Conservation (phyloP, 2,888 invertebrate genomes). For the Petrolisthes manimaculis region DNA sequence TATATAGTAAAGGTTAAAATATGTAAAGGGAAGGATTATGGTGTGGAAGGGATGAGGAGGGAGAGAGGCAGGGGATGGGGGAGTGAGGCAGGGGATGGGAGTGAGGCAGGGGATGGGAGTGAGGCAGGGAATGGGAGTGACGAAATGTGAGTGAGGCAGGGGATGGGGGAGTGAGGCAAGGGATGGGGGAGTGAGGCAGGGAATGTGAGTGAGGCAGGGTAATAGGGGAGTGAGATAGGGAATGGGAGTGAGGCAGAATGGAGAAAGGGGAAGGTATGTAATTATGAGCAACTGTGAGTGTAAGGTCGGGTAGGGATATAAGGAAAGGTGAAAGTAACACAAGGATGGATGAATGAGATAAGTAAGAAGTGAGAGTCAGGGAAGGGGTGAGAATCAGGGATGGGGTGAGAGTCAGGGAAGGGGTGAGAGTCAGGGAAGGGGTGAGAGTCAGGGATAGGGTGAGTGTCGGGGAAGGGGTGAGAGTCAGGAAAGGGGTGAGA, state of each 20-base stretch:
- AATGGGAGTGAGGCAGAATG: background rate
- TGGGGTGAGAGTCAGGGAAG: background rate
- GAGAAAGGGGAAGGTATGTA: background rate
- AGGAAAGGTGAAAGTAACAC: background rate
- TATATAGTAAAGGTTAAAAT: background rate
- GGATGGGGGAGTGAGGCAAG: background rate
- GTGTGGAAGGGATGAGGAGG: background rate
- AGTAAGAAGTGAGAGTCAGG: background rate
- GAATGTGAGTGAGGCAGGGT: background rate
- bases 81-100: background rate
- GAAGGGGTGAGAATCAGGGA: constrained; percentile 8
- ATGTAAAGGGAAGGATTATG: background rate
- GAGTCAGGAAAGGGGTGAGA: no score
- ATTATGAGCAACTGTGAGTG: background rate
- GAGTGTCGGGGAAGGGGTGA: background rate
- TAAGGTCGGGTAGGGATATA: no score
- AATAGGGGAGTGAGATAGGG: background rate
- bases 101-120: background rate
- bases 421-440: background rate
- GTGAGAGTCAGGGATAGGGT: background rate
- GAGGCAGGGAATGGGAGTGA: background rate
- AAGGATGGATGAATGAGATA: background rate
- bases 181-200: background rate
- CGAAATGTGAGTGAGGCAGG: background rate
- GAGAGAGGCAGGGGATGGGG: background rate